These are phyloP conservation scores for Hypsibius dujardini DNA, from an alignment of 1,140 invertebrate species.

Conservation along the genomic window DNA sequence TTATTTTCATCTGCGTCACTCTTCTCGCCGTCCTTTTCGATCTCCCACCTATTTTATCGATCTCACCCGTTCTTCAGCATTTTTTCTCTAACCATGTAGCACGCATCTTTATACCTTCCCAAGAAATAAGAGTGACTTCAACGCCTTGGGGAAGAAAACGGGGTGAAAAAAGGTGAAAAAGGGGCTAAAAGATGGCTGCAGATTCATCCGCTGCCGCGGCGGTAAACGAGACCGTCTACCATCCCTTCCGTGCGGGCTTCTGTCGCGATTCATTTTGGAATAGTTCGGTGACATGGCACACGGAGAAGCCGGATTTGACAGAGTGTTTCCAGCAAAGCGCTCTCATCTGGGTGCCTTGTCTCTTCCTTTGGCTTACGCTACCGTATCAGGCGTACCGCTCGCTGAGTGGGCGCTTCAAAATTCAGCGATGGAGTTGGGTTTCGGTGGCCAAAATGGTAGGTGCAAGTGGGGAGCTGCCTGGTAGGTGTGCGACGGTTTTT, in stretches of 20 bases:
- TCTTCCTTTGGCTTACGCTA: conserved; percentile 59
- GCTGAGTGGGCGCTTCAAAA: not conserved
- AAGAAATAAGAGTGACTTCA: too few relatives aligned
- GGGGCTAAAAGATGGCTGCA: too few relatives aligned
- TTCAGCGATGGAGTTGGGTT: not conserved
- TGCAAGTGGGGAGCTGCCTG: not conserved
- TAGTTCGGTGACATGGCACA: conserved; percentile 50
- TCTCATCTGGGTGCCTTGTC: conserved; percentile 65
- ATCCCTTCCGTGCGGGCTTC: not conserved
- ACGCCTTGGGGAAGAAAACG: too few relatives aligned
- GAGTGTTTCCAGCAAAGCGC: conserved; percentile 71
- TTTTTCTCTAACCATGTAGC: too few relatives aligned
- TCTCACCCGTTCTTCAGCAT: too few relatives aligned
- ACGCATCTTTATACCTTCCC: too few relatives aligned
- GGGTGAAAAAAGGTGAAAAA: too few relatives aligned
- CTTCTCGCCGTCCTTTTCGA: too few relatives aligned
- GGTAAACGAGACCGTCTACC: not conserved
- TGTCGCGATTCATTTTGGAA: not conserved
- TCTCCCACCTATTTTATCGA: too few relatives aligned
- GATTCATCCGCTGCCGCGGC: too few relatives aligned
- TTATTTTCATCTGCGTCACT: too few relatives aligned
- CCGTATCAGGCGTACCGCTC: conserved; percentile 48
- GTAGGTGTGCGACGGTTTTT: too few relatives aligned
- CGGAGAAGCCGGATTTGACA: conserved; percentile 58
- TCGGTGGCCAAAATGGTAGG: not conserved